phyloP scores from a whole-genome alignment of 2,797 vertebrate species.

The Euphonia xanthogaster region DNA sequence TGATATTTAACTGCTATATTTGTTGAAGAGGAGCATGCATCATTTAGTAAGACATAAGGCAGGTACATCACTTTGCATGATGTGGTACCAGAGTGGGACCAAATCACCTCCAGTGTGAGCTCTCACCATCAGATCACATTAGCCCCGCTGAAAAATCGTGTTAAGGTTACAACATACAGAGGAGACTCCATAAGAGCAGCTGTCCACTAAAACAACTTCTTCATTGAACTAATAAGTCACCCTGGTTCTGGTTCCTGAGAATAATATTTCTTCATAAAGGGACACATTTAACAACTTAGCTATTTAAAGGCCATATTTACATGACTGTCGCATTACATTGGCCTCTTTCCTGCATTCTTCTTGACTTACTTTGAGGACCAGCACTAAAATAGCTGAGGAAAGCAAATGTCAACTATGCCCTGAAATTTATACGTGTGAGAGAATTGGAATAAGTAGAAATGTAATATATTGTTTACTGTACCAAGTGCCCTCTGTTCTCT shows the following conservation, averaged over 20 bases:
- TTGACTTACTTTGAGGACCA: slow-evolving; percentile 75
- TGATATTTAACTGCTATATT: slow-evolving; percentile 82
- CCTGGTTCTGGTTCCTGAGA: slow-evolving; percentile 56
- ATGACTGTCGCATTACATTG: slow-evolving; percentile 72
- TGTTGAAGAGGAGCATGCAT: slow-evolving; percentile 75
- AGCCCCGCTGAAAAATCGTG: slow-evolving; percentile 50
- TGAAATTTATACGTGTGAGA: slow-evolving; percentile 81
- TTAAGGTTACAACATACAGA: slow-evolving; percentile 21
- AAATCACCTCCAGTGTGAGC: slow-evolving; percentile 57
- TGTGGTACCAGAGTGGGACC: slow-evolving; percentile 56
- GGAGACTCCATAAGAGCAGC: slow-evolving; percentile 7
- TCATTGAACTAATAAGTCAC: slow-evolving; percentile 55
- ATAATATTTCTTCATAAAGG: slow-evolving; percentile 75
- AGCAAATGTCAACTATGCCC: slow-evolving; percentile 84
- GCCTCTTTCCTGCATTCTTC: slow-evolving; percentile 73
- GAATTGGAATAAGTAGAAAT: slow-evolving; percentile 90
- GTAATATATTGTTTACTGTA: slow-evolving; percentile 91
- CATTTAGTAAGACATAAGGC: slow-evolving; percentile 78
- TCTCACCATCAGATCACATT: slow-evolving; percentile 46
- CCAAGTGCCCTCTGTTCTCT: slow-evolving; percentile 79
- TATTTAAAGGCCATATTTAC: slow-evolving; percentile 80
- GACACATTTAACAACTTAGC: slow-evolving; percentile 65
- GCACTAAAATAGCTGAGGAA: slow-evolving; percentile 84
- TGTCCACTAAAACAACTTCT: slow-evolving; percentile 47
- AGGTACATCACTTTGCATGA: slow-evolving; percentile 75